Percentiles rank a stretch among this genome's conserved stretches.
These are phyloP conservation scores for Rostratula benghalensis DNA, from an alignment of 2,113 vertebrate species.

Conservation along the genomic window DNA sequence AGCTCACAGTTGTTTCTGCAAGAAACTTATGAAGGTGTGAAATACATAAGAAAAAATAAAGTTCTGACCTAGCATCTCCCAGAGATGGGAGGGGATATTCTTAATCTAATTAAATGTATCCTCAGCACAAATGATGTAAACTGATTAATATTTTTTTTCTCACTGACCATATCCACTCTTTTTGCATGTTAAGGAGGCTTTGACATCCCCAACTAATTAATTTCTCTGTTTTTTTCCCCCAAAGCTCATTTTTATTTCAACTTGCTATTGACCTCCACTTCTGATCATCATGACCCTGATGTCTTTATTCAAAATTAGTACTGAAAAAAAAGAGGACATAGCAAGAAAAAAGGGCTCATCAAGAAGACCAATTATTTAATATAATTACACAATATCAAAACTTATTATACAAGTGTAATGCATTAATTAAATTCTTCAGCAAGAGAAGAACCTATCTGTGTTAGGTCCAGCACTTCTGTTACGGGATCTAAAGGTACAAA, in stretches of 20 bases:
- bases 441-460: not conserved
- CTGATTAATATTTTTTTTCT: constrained; percentile 41
- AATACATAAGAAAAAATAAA: not conserved
- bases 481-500: not conserved
- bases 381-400: constrained; percentile 1
- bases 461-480: not conserved
- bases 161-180: not conserved
- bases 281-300: not conserved
- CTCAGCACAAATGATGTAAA: not conserved
- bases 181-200: constrained; percentile 6
- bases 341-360: not conserved
- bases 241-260: constrained; percentile 33
- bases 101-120: constrained; percentile 49
- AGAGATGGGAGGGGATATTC: not conserved
- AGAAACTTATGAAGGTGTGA: constrained; percentile 16
- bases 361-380: constrained; percentile 32
- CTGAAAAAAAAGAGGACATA: not conserved
- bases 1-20: not conserved
- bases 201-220: constrained; percentile 49
- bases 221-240: constrained; percentile 33
- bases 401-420: not conserved
- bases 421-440: constrained; percentile 15
- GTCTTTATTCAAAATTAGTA: constrained; percentile 16
- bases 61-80: not conserved
- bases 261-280: constrained; percentile 35